phyloP scores from a whole-genome alignment of 2,888 invertebrate genomes.

The Allophyes oxyacanthae region DNA sequence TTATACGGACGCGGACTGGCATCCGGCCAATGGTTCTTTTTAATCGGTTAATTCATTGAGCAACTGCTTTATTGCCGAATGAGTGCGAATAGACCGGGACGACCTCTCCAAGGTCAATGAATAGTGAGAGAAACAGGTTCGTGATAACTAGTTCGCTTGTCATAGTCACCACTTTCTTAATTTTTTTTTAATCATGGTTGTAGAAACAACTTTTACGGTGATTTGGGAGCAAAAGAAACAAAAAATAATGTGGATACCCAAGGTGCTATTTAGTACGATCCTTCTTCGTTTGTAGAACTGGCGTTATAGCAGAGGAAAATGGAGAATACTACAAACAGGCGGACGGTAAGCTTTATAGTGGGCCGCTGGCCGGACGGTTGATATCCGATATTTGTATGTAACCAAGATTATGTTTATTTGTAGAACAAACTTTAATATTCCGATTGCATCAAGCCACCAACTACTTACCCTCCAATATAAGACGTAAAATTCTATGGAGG shows the following conservation, averaged over 20 bases:
- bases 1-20: constrained; percentile 84
- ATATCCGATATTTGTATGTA: too few species aligned
- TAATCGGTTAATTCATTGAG: constrained; percentile 87
- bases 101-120: constrained; percentile 83
- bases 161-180: constrained; percentile 58
- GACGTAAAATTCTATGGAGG: too few species aligned
- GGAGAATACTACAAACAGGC: too few species aligned
- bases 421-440: too few species aligned
- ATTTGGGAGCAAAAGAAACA: constrained; percentile 11
- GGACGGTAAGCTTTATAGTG: too few species aligned
- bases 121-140: constrained; percentile 65
- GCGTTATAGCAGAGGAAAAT: too few species aligned
- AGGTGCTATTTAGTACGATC: too few species aligned
- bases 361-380: too few species aligned
- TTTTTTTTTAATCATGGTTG: constrained; percentile 38
- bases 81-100: constrained; percentile 77
- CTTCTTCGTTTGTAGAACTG: too few species aligned
- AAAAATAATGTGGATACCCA: background rate
- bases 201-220: constrained; percentile 10
- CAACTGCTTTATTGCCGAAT: constrained; percentile 81
- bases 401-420: too few species aligned
- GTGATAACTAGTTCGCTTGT: constrained; percentile 55
- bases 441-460: background rate
- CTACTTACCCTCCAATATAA: background rate
- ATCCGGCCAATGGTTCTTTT: constrained; percentile 82